Evolutionary conservation across 1,140 invertebrate species (phyloP), one percentile per base, ranked within the genome.

Genomic region (Ceratina japonica): DNA sequence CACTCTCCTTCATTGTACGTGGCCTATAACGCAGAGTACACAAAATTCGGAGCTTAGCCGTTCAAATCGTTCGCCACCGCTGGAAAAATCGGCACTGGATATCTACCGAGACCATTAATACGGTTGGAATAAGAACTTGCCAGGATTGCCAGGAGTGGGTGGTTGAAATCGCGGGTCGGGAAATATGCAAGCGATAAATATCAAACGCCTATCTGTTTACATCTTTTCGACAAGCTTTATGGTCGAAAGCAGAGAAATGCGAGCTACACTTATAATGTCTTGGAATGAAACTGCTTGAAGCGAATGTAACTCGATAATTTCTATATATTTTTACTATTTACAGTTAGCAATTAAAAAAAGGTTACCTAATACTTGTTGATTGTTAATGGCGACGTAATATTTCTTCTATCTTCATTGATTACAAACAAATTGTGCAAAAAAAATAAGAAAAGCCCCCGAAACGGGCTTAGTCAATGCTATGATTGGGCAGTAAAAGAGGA

Each of bases 11-110:
- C 79, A 66, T 44, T 13, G 20, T 68, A 16, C 8, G 0, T 64
- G 24, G 10, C 31, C 16, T 68, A 24, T 66, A 24, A n/a, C 59
- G 37, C 16, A 68, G 20, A 31, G 51, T 56, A 80, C 27, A 31
- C 27, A 74, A 82, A 84, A 76, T 77, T 83, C 71, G 64, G 70
- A 63, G 44, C 63, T 62, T 75, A 66, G 18, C 75, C 56, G 75
- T 75, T 79, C 80, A 81, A 81, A 4, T 31, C 27, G 27, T 31
- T 31, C 27, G 27, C 73, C 62, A 64, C 13, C 61, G 27, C 59
- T 75, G 62, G 68, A 76, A 74, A 80, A 77, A 82, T 70, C 69
- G n/a, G 77, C 71, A 37, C 54, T 31, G 74, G 24, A 70, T 37
- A 31, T 31, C 27, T 31, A 31, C 27, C n/a, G n/a, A n/a, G n/a